Evolutionary conservation across 2,113 vertebrate genomes (phyloP), one percentile per base, ranked within the genome.

Genomic region (Crypturellus undulatus): DNA sequence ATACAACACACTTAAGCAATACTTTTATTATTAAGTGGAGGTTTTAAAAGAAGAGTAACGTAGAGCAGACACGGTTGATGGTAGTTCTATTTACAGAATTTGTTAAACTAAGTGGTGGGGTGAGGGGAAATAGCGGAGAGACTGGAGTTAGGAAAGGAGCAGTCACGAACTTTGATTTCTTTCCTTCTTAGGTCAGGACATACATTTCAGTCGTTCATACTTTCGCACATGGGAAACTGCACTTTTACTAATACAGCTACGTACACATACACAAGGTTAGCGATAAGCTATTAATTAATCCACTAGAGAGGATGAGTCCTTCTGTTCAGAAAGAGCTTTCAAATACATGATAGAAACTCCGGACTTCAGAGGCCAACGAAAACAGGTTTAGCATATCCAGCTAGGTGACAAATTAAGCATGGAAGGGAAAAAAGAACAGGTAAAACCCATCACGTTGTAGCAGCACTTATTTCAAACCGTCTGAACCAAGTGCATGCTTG

Each of bases 21-120:
- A 95, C 94, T 95, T 95, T 97, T 96, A 97, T 96, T 96, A 96
- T 52, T 94, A 91, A 96, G 94, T 92, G 95, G 80, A 93, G 81
- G 91, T 52, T 90, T 72, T 24, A 96, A 94, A 95, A 96, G 96
- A 96, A 94, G 95, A 94, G 73, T 83, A 84, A 94, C 43, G 95
- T 90, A 90, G 96, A 97, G 96, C 94, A 51, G 95, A 97, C 95
- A 96, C 78, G 73, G 86, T 43, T 15, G 40, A 94, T 73, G 82
- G 95, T 62, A 93, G 87, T 58, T 91, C 97, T 98, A 98, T 96
- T 94, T 97, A 96, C 97, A 98, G 92, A 97, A 96, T 93, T 95
- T 65, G 92, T 96, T 95, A 20, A 95, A 76, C 97, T 97, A 93
- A 93, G 91, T 84, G 85, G 20, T 0, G 51, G 82, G 75, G 43